Conservation (phyloP, 2,797 vertebrate species). For the Neosilurus mollespiculum region DNA sequence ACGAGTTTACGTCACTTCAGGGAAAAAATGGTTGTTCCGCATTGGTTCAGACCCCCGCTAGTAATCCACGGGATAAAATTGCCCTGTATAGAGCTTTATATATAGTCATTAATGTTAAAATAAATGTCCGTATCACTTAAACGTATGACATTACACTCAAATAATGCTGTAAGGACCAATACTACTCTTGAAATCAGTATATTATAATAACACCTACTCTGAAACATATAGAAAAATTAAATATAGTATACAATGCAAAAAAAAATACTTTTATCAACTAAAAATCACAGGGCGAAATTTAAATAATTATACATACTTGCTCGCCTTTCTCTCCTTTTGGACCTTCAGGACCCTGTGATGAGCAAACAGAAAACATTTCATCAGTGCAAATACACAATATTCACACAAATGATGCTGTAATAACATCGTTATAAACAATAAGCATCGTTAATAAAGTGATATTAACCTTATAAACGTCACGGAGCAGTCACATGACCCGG, state of each 20-base stretch:
- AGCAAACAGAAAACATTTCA: not conserved
- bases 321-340: conserved; percentile 81
- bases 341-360: conserved; percentile 73
- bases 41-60: too few species aligned
- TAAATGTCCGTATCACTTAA: too few species aligned
- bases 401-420: not conserved
- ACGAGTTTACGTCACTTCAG: too few species aligned
- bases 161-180: too few species aligned
- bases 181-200: too few species aligned
- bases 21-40: too few species aligned
- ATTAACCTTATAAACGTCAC: not conserved
- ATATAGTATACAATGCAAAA: not conserved
- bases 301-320: conserved; percentile 68
- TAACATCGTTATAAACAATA: too few species aligned
- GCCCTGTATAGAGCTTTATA: too few species aligned
- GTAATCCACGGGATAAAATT: too few species aligned
- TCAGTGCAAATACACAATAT: not conserved
- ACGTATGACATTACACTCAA: too few species aligned
- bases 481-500: not conserved
- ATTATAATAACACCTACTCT: not conserved
- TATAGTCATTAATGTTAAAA: too few species aligned
- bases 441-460: not conserved
- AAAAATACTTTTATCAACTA: not conserved
- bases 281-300: not conserved
- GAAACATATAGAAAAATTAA: not conserved